Evolutionary conservation across 2,113 vertebrate species (phyloP).

Genomic region (Scomber scombrus): DNA sequence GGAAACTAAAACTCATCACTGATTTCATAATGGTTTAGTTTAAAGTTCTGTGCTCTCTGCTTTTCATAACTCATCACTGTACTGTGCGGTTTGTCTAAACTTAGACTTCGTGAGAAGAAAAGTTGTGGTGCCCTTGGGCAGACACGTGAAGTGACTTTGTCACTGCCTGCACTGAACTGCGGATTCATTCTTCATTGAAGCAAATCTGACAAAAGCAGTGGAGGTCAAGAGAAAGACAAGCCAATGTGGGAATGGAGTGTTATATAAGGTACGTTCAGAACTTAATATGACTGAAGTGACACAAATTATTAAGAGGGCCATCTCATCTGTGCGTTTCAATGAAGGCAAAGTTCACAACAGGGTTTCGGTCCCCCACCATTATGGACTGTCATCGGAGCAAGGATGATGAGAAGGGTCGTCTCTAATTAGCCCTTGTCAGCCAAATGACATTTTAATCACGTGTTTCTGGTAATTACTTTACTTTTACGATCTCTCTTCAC

Average conservation of each 20-base stretch:
- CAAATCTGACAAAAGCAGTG: constrained; percentile 63
- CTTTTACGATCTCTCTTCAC: constrained; percentile 73
- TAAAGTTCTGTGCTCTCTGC: background rate
- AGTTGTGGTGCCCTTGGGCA: constrained; percentile 56
- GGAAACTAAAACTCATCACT: background rate
- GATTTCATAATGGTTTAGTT: background rate
- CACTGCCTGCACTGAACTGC: constrained; percentile 35
- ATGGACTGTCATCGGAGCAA: constrained; percentile 67
- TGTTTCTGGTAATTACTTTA: constrained; percentile 84
- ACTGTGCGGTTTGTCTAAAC: constrained; percentile 35
- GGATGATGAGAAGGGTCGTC: constrained; percentile 76
- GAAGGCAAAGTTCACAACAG: constrained; percentile 74
- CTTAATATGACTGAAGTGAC: constrained; percentile 74
- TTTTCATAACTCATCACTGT: constrained; percentile 4
- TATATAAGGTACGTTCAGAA: constrained; percentile 66
- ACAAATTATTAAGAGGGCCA: constrained; percentile 74
- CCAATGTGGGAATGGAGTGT: constrained; percentile 31
- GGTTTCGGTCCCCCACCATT: constrained; percentile 73
- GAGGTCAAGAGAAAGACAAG: constrained; percentile 69
- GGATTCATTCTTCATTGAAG: constrained; percentile 57
- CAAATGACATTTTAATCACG: constrained; percentile 85
- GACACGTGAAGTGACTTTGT: constrained; percentile 67
- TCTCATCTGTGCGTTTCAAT: constrained; percentile 48
- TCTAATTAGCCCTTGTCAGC: constrained; percentile 85
- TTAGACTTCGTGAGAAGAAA: constrained; percentile 34